A percentile compares a stretch with the other conserved stretches of the same genome.
Conservation (phyloP, 2,797 vertebrate genomes). For the Melanotaenia maccullochi region DNA sequence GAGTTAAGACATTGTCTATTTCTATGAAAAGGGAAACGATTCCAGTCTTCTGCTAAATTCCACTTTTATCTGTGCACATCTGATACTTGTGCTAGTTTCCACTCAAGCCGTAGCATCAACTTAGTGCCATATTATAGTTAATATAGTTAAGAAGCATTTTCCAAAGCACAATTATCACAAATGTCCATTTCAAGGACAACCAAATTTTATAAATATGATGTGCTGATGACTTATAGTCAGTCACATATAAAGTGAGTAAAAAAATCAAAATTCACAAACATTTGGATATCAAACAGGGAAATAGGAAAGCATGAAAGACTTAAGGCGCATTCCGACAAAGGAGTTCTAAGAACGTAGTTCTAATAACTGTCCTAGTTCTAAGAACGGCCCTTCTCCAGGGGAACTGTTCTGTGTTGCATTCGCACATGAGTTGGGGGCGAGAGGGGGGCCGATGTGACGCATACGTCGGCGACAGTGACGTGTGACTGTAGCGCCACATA, state of each 20-base stretch:
- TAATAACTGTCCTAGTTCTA: no score
- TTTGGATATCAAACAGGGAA: conserved; percentile 12
- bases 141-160: not conserved
- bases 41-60: not conserved
- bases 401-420: no score
- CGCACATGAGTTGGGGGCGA: no score
- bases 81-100: conserved; percentile 4
- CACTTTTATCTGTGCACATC: conserved; percentile 2
- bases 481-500: no score
- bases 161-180: not conserved
- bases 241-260: not conserved
- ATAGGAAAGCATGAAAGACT: conserved; percentile 4
- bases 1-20: not conserved
- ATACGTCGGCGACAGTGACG: no score
- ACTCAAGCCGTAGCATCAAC: conserved; percentile 1
- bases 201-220: not conserved
- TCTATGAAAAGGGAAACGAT: not conserved
- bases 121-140: not conserved
- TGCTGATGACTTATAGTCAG: not conserved
- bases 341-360: no score
- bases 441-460: no score
- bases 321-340: no score
- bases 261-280: not conserved
- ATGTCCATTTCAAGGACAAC: not conserved
- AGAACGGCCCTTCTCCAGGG: no score